Base-by-base conservation (phyloP, 2,797 vertebrate genomes). In the Eremophila alpestris region DNA sequence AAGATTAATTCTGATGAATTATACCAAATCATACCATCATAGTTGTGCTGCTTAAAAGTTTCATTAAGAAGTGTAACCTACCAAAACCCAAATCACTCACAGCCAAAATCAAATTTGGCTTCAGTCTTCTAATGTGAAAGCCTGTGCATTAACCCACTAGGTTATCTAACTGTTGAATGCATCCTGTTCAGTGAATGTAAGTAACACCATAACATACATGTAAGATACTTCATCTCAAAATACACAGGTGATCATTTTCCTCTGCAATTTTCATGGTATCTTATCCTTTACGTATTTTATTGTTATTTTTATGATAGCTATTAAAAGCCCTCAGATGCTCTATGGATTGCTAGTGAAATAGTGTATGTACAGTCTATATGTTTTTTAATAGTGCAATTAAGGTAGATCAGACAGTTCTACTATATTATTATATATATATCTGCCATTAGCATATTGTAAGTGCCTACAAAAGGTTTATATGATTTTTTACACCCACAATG, bases 321-420 rank as follows among this genome's bases (percentile, higher is more conserved):
- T 89, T 97, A 91, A 92, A 93, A 60, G 20, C 17, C 67, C 80
- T 92, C 51, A 56, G 19, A 32, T 22, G 16, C 27, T 40, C 4
- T 49, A n/a, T 32, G n/a, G 40, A 80, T 83, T 91, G 40, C 71
- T 83, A 93, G 64, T 29, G 13, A 89, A 97, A 90, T 49, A 87
- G 52, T 74, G 71, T 38, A 64, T 68, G 60, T 70, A 89, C 12
- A 52, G 10, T 45, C 81, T 59, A 27, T 69, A 54, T 58, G 34
- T 46, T 26, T 95, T 95, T 94, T 80, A 91, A 73, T 73, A 87
- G 68, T 82, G 34, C 38, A 94, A 59, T 94, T 94, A 96, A 93
- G 20, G 23, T 48, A 71, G 22, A 68, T 40, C 21, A 52, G 32
- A 69, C 16, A 71, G 55, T 29, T 81, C 46, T 46, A 58, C 4